Base-by-base conservation (phyloP, 2,113 vertebrate genomes). In the Cyrtonyx montezumae region DNA sequence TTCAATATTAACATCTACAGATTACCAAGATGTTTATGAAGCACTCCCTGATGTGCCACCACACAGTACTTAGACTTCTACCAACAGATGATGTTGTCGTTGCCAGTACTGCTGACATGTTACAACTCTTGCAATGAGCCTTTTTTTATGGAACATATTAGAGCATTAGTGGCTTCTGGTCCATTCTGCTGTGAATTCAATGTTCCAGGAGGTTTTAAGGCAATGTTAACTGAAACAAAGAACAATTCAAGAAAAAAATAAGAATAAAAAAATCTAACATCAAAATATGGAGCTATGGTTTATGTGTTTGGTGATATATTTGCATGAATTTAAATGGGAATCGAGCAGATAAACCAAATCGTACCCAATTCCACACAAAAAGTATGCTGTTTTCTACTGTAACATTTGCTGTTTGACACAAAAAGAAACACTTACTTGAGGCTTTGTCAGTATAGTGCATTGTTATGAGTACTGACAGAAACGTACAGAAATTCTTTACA, bases 21-120 rank as follows among this genome's bases (percentile, higher is more conserved):
- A 58, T 49, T 14, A 62, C 56, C 32, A 65, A 62, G 14, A 36
- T 22, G 42, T 55, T 88, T 58, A 67, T 67, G 37, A 58, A 85
- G 63, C 53, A 88, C 6, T 53, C 8, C 30, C 32, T 87, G 2
- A 55, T 5, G 16, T 46, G 77, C 55, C 73, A 58, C 63, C 75
- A 23, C 15, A 1, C 19, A 40, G n/a, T 2, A 68, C 17, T 15
- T 43, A 61, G 3, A 30, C 13, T 34, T 6, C 37, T 75, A 34
- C 42, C 69, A 59, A 80, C 3, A 0, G 1, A 10, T 22, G 15
- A n/a, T 0, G 1, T 1, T 56, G 53, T 6, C 43, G 55, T 12
- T 45, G 48, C 48, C 13, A 75, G 43, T 37, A 20, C 15, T 87
- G 59, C 22, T 51, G 67, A 73, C 77, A 84, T 26, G 5, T 19